Percentiles rank a stretch among this genome's conserved stretches.
These are phyloP conservation scores for Leptinotarsa undecemlineata DNA, from an alignment of 1,140 invertebrate species.

Conservation along the genomic window DNA sequence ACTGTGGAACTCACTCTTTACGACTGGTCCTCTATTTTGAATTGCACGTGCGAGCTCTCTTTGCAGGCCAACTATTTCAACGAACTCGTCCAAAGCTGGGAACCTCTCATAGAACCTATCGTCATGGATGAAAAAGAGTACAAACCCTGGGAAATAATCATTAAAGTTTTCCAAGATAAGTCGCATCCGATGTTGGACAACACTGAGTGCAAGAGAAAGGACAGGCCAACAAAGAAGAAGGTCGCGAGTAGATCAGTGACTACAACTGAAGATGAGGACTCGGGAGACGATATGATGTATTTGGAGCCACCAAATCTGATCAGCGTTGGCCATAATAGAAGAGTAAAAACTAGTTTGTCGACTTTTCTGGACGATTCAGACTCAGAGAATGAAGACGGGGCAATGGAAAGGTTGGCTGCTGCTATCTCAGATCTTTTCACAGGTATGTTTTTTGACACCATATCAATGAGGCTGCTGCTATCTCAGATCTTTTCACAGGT, in stretches of 20 bases:
- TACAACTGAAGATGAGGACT: slow-evolving; percentile 51
- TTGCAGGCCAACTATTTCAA: slow-evolving; percentile 77
- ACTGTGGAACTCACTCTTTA: slow-evolving; percentile 62
- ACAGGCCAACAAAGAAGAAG: slow-evolving; percentile 33
- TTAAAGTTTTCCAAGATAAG: slow-evolving; percentile 66
- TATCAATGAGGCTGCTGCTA: slow-evolving; percentile 62
- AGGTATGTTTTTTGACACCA: slow-evolving; percentile 49
- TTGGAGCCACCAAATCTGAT: slow-evolving; percentile 49
- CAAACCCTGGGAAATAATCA: slow-evolving; percentile 72
- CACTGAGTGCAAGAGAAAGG: slow-evolving; percentile 37
- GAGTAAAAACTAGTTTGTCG: slow-evolving; percentile 56
- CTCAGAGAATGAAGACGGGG: slow-evolving; percentile 76
- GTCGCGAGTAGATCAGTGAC: slow-evolving; percentile 42
- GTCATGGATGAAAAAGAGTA: slow-evolving; percentile 69
- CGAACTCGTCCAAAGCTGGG: slow-evolving; percentile 73
- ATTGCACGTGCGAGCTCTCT: slow-evolving; percentile 62
- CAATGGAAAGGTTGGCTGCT: slow-evolving; percentile 70
- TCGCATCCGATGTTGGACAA: slow-evolving; percentile 46
- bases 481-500: slow-evolving; percentile 75
- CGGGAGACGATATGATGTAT: slow-evolving; percentile 54
- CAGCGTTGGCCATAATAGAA: slow-evolving; percentile 45
- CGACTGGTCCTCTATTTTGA: slow-evolving; percentile 69
- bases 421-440: slow-evolving; percentile 78
- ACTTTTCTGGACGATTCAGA: slow-evolving; percentile 74
- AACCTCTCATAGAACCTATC: slow-evolving; percentile 77